Evolutionary conservation across 2,888 invertebrate species (phyloP).

Genomic region (Watsonalla cultraria): DNA sequence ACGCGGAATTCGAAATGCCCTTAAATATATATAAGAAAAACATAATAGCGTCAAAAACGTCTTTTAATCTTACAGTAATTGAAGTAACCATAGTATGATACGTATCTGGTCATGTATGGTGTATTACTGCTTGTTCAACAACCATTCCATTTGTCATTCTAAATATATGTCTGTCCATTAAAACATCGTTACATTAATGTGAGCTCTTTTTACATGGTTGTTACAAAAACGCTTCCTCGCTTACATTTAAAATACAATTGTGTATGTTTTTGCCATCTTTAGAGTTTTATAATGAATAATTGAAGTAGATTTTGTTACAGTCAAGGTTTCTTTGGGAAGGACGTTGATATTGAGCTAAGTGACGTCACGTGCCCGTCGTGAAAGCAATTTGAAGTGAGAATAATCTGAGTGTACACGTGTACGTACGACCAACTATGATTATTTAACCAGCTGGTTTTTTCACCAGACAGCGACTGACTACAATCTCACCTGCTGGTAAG

Average conservation of each 20-base stretch:
- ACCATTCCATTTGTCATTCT: conserved; percentile 30
- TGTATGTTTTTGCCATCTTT: conserved; percentile 17
- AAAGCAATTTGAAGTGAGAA: neutral
- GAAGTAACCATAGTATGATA: too few relatives aligned
- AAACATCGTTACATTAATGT: conserved; percentile 44
- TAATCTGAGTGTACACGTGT: too few relatives aligned
- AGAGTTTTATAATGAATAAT: conserved; percentile 9
- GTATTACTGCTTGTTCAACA: conserved; percentile 24
- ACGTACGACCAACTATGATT: too few relatives aligned
- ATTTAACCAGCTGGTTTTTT: too few relatives aligned
- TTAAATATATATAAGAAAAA: too few relatives aligned
- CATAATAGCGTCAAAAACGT: too few relatives aligned
- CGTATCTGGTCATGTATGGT: conserved; percentile 5
- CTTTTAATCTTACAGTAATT: too few relatives aligned
- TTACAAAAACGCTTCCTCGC: conserved; percentile 33
- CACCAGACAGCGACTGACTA: too few relatives aligned
- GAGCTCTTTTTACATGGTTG: conserved; percentile 32
- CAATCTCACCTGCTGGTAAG: too few relatives aligned
- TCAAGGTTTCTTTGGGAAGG: neutral
- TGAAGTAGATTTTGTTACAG: neutral
- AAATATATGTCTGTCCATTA: conserved; percentile 39
- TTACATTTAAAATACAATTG: conserved; percentile 31
- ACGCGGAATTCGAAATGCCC: too few relatives aligned
- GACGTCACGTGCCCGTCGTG: neutral
- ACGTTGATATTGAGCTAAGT: neutral